Evolutionary conservation across 2,888 invertebrate genomes (phyloP), one percentile per base, ranked within the genome.

Genomic region (Lypha dubia): DNA sequence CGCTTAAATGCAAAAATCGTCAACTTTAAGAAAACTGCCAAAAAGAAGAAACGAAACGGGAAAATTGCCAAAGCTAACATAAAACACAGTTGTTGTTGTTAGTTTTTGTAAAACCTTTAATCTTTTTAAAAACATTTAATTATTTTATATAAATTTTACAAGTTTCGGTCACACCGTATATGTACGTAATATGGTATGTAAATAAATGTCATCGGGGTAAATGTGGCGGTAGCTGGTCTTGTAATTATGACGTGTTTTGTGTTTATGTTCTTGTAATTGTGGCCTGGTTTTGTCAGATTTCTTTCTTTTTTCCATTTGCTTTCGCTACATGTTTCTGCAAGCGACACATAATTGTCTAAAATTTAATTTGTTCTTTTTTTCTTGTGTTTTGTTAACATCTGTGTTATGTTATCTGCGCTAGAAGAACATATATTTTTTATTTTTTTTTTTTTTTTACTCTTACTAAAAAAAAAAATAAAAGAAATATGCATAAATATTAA

Each of bases 351-450:
- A 65, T 32, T 65, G 17, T 65, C 17, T 20, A 8, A 28, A 46
- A 46, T 3, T 28, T n/a, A 60, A 44, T 73, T 24, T 38, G 24
- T 13, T 20, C 22, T 13, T 28, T 20, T n/a, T 56, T n/a, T n/a
- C n/a, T n/a, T 3, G 7, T 32, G 11, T 32, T 56, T n/a, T 8
- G 28, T n/a, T n/a, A 5, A 53, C 24, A 22, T 49, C 7, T 41
- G 24, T 68, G 7, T 22, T n/a, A 20, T 6, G 15, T 13, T 38
- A 13, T 60, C n/a, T 76, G 24, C 22, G n/a, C 7, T 9, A 28
- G 41, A 44, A 79, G 62, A 65, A 60, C 13, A 58, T 71, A 6
- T 73, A 28, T 20, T 15, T n/a, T 44, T n/a, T 44, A 11, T n/a
- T 1, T 74, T 68, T 62, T 32, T 35, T 38, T 2, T 9, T 5